Percentiles rank a stretch among this genome's conserved stretches.
Conservation (phyloP, 1,140 invertebrate species). For the Drosophila auraria region DNA sequence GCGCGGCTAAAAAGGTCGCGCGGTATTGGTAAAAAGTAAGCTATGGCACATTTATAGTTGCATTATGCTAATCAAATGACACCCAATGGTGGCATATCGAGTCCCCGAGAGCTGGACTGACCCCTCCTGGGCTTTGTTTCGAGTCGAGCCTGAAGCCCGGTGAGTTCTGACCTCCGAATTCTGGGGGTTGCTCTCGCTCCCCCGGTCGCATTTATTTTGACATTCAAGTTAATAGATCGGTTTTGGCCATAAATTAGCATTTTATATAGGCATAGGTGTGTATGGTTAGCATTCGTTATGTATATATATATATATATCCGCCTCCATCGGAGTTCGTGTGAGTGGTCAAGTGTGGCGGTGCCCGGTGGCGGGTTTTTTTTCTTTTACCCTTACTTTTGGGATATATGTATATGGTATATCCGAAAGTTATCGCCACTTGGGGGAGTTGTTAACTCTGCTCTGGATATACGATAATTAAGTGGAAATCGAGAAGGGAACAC, state of each 20-base stretch:
- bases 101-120: slow-evolving; percentile 38
- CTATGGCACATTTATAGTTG: slow-evolving; percentile 80
- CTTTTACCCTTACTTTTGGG: not conserved
- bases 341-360: slow-evolving; percentile 32
- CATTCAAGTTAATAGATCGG: slow-evolving; percentile 83
- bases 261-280: slow-evolving; percentile 69
- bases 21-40: slow-evolving; percentile 67
- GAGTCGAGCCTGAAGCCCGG: no score
- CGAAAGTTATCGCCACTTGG: not conserved
- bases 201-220: slow-evolving; percentile 75
- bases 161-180: slow-evolving; percentile 25
- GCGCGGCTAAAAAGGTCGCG: slow-evolving; percentile 33
- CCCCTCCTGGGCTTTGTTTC: slow-evolving; percentile 41
- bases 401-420: not conserved
- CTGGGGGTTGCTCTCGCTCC: slow-evolving; percentile 42
- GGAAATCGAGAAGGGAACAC: slow-evolving; percentile 7
- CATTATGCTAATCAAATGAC: slow-evolving; percentile 83
- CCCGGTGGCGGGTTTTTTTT: slow-evolving; percentile 30
- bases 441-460: slow-evolving; percentile 9
- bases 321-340: slow-evolving; percentile 22
- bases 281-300: slow-evolving; percentile 6
- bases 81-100: slow-evolving; percentile 79
- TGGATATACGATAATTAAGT: slow-evolving; percentile 30
- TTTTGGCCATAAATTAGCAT: slow-evolving; percentile 83
- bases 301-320: not conserved